Evolutionary conservation across 2,888 invertebrate species (phyloP), one percentile per base, ranked within the genome.

Genomic region (Podotricha telesiphe): DNA sequence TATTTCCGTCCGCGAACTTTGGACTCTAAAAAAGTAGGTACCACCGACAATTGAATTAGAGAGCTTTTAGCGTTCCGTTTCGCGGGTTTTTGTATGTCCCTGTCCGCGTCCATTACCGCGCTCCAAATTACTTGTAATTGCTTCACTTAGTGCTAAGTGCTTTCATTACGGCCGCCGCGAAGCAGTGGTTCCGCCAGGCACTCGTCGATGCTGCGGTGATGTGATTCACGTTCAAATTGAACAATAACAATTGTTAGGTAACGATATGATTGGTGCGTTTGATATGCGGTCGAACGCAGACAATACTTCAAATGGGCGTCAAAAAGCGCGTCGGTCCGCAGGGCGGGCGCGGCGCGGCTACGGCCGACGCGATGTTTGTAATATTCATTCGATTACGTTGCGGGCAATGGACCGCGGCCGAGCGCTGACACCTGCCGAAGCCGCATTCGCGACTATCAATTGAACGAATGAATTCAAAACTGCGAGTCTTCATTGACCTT

Each of bases 141-240:
- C 89, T 91, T 92, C 93, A 91, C 89, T 93, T 91, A 91, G 84
- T 86, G 89, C 84, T 91, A 91, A 93, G 93, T 92, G 93, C 93
- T 93, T 91, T 92, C 91, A 91, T 93, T 91, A 91, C 81, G 81
- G 82, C 74, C 81, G 82, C 74, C 81, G 80, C 82, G 82, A 83
- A 84, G 84, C 86, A 84, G 87, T n/a, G n/a, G n/a, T 86, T 84
- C 84, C 81, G 77, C 82, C 80, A 78, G 80, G 76, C n/a, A 83
- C 80, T 79, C 83, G 84, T 85, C 85, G 82, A 82, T 82, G 82
- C 82, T 78, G 34, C 34, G 34, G 5, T 37, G 75, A 81, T 67
- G 70, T 71, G 73, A 72, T 73, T 71, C 67, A 70, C 59, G 37
- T 71, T 48, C 63, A 66, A 70, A 69, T 74, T 67, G 68, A 70